Evolutionary conservation across 1,140 invertebrate species (phyloP), one percentile per base, ranked within the genome.

Genomic region (Oryzaephilus surinamensis): DNA sequence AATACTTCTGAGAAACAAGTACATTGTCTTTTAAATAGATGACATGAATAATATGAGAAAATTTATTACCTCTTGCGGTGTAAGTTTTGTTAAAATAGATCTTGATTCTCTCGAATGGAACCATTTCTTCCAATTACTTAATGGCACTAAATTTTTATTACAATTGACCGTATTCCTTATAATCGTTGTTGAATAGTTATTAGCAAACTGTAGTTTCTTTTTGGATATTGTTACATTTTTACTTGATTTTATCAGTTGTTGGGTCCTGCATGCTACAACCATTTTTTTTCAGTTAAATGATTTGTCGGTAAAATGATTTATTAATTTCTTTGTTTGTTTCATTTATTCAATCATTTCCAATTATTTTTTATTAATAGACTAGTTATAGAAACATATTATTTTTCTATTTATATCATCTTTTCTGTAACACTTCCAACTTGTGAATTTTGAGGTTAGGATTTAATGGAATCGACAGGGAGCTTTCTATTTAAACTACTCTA

Each of bases 31-130:
- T 29, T 18, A 19, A 17, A 4, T 13, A 34, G 7, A 5, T 8
- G 8, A 8, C 19, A 20, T 28, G 12, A 43, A 39, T 20, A 29
- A 7, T 19, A 11, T 32, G 8, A 6, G 4, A 11, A 24, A 24
- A 10, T 20, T n/a, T 44, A 45, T 53, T 50, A 60, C 57, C 54
- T 60, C 57, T 46, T 58, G 55, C 27, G 55, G 57, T 6, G 54
- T 50, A 17, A 60, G 36, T 44, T 59, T 59, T 6, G 54, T 45
- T 28, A 51, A 39, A 1, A 39, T 40, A 33, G 39, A 37, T 29
- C 52, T 43, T 20, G 21, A 46, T 11, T 53, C 48, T 37, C 44
- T 51, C 17, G 50, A 51, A 39, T 56, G 54, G 21, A 49, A 47
- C 23, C 23, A 24, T 24, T 24, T 1, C 8, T 10, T n/a, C 5